Percentiles rank a stretch among this genome's conserved stretches.
phyloP scores from a whole-genome alignment of 1,140 invertebrate species.

The Trichonephila clavipes region DNA sequence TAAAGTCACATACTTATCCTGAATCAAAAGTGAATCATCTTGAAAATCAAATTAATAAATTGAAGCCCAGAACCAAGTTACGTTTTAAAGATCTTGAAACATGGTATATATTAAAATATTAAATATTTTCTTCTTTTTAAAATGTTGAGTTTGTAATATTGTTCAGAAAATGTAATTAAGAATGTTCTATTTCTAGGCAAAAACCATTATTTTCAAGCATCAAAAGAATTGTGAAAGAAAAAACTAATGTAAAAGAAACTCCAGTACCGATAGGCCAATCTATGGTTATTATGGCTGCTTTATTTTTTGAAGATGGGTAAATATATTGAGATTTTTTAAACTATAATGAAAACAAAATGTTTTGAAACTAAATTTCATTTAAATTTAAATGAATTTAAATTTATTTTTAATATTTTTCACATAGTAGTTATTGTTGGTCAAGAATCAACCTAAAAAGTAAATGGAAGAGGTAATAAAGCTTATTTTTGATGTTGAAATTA shows the following conservation, averaged over 20 bases:
- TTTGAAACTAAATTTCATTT: too few species aligned
- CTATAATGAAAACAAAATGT: too few species aligned
- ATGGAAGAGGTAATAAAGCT: too few species aligned
- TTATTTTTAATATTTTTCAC: too few species aligned
- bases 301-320: slow-evolving; percentile 60
- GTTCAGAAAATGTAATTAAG: too few species aligned
- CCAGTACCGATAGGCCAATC: background rate
- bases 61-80: slow-evolving; percentile 8
- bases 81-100: background rate
- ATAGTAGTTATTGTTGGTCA: too few species aligned
- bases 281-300: slow-evolving; percentile 46
- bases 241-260: background rate
- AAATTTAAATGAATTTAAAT: too few species aligned
- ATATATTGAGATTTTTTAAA: background rate
- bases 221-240: background rate
- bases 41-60: background rate
- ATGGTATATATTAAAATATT: background rate
- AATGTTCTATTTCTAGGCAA: slow-evolving; percentile 19
- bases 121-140: background rate
- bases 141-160: background rate
- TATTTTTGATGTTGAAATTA: too few species aligned
- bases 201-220: slow-evolving; percentile 52
- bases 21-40: background rate
- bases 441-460: too few species aligned
- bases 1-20: background rate